Evolutionary conservation across 2,888 invertebrate genomes (phyloP).

Genomic region (Fragum sueziense): DNA sequence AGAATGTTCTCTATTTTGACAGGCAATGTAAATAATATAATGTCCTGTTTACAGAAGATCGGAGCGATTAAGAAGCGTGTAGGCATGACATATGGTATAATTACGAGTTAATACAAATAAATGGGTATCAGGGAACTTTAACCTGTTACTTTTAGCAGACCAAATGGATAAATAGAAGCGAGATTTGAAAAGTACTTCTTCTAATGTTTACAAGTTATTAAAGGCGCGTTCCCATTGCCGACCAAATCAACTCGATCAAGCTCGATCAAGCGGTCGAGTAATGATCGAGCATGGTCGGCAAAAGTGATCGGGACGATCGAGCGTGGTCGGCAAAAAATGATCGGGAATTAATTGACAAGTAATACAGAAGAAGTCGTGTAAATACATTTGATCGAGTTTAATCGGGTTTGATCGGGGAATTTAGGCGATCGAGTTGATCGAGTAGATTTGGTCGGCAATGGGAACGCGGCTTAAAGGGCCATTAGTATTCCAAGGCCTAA

Average conservation of each 20-base stretch:
- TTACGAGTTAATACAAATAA: constrained; percentile 4
- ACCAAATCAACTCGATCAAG: background rate
- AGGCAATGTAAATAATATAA: background rate
- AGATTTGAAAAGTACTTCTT: background rate
- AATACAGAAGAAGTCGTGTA: no score
- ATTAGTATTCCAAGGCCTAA: no score
- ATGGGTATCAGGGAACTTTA: background rate
- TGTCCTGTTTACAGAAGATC: background rate
- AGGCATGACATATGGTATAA: background rate
- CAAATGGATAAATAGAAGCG: background rate
- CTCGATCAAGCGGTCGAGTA: background rate
- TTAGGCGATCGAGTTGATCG: no score
- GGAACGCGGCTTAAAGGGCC: no score
- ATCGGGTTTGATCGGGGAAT: no score
- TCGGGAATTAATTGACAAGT: no score
- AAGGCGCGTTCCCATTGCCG: background rate
- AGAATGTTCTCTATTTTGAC: background rate
- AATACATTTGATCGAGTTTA: no score
- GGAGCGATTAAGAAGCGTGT: background rate
- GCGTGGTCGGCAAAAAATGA: background rate
- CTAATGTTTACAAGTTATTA: background rate
- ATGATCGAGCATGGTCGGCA: no score
- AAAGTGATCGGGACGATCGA: background rate
- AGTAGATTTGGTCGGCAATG: no score
- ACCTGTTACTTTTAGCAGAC: background rate